Evolutionary conservation across 2,797 vertebrate genomes (phyloP).

Genomic region (Lagorchestes hirsutus): DNA sequence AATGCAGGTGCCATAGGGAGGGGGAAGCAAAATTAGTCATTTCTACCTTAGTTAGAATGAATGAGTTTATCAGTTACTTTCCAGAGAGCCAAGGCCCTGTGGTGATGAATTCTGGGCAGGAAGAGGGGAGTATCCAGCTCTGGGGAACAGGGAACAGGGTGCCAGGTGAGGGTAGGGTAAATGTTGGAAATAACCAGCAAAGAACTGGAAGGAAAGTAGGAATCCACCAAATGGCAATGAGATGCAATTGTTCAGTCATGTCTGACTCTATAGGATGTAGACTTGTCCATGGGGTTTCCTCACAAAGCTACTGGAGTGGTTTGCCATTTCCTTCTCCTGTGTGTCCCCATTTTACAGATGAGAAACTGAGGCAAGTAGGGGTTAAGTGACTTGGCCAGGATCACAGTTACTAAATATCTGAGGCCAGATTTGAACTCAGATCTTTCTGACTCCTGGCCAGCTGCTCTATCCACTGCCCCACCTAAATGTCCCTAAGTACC

Average conservation of each 20-base stretch:
- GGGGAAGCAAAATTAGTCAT: neutral
- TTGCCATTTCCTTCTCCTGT: neutral
- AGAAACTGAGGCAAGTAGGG: neutral
- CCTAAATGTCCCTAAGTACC: neutral
- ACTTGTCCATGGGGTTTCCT: neutral
- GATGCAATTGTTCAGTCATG: fast-evolving
- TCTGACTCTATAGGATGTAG: neutral
- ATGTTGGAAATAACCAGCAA: neutral
- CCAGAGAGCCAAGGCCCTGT: neutral
- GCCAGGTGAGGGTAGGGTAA: neutral
- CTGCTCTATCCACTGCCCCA: neutral
- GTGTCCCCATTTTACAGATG: neutral
- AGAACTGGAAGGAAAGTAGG: neutral
- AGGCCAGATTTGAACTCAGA: neutral
- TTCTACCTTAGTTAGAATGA: neutral
- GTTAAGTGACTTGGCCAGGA: neutral
- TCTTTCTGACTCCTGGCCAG: neutral
- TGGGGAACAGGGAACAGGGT: neutral
- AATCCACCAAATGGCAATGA: no score
- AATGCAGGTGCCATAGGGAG: neutral
- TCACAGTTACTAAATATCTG: neutral
- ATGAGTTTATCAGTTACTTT: neutral
- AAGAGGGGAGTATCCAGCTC: neutral
- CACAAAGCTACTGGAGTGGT: neutral
- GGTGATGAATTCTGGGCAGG: neutral